Conservation (phyloP, 2,797 vertebrate species). For the Vireo griseus region DNA sequence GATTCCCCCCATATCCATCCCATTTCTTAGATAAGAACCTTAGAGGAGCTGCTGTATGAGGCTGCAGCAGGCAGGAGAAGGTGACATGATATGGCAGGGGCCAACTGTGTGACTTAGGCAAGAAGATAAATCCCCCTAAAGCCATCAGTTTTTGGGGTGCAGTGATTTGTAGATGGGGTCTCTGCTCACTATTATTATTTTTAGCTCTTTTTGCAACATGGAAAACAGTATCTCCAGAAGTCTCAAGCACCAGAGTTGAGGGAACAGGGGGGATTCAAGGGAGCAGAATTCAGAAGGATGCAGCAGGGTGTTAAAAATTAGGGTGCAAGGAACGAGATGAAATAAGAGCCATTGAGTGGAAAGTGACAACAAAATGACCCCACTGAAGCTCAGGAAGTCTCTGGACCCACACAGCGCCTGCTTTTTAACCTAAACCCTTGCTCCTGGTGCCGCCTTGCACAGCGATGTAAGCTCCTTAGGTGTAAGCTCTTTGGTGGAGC, state of each 20-base stretch:
- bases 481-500: neutral
- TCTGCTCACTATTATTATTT: neutral
- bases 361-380: neutral
- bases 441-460: neutral
- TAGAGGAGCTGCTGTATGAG: neutral
- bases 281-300: neutral
- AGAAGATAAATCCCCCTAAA: rapidly evolving
- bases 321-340: neutral
- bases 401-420: neutral
- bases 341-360: neutral
- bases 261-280: rapidly evolving
- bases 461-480: neutral
- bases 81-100: neutral
- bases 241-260: neutral
- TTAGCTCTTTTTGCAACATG: neutral
- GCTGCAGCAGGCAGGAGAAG: neutral
- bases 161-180: neutral
- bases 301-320: neutral
- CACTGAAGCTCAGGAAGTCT: neutral
- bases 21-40: neutral
- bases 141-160: neutral
- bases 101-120: neutral
- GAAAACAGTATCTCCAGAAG: neutral
- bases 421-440: neutral
- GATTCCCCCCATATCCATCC: neutral